These are phyloP conservation scores for Pharmacophagus antenor DNA, from an alignment of 2,888 invertebrate species.

Conservation along the genomic window DNA sequence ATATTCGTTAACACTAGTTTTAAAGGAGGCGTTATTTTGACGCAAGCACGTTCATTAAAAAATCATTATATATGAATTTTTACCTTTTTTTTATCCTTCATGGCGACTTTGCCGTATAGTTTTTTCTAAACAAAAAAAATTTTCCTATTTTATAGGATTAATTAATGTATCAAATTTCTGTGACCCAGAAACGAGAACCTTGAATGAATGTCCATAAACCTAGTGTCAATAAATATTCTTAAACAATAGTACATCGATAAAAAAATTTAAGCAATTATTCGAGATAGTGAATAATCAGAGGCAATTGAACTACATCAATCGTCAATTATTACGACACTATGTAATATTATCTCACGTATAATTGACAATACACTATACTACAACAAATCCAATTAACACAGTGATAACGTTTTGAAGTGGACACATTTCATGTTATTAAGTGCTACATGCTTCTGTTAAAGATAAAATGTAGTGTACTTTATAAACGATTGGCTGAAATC, in stretches of 20 bases:
- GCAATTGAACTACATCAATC: constrained; percentile 17
- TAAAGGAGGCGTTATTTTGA: no score
- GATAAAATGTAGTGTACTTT: not conserved
- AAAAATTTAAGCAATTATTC: not conserved
- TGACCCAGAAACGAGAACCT: not conserved
- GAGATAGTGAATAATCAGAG: constrained; percentile 6
- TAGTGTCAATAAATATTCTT: not conserved
- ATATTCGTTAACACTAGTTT: no score
- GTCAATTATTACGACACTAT: constrained; percentile 7
- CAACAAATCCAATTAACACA: constrained; percentile 17
- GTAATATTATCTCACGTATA: constrained; percentile 16
- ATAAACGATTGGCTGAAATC: no score
- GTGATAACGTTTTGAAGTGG: constrained; percentile 12
- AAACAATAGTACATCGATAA: not conserved
- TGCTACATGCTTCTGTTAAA: not conserved
- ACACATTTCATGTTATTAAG: not conserved
- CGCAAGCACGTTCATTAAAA: no score
- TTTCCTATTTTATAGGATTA: no score
- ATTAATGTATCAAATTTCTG: no score
- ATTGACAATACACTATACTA: constrained; percentile 16
- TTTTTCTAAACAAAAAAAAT: no score
- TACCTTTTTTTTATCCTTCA: no score
- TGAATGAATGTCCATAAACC: not conserved
- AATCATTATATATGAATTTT: no score
- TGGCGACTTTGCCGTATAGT: no score